phyloP scores from a whole-genome alignment of 64 coral and sea anemone species.

The Actinia equina region DNA sequence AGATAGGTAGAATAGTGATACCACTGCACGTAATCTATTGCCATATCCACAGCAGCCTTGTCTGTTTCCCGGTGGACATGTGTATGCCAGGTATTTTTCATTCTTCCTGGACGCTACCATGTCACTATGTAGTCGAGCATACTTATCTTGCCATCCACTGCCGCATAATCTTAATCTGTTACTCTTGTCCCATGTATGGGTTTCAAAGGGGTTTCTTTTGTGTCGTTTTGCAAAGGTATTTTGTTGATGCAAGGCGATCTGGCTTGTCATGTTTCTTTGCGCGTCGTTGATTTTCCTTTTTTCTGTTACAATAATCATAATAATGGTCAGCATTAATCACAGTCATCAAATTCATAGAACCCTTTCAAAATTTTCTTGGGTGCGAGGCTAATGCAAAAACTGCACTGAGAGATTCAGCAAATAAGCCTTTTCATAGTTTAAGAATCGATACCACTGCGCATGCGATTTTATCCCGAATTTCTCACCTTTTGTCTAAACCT shows the following conservation, averaged over 20 bases:
- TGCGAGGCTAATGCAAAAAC: background rate
- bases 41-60: too few relatives aligned
- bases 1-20: constrained; percentile 53
- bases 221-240: background rate
- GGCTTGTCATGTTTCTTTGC: background rate
- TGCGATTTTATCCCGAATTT: too few relatives aligned
- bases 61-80: constrained; percentile 37
- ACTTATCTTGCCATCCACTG: constrained; percentile 58
- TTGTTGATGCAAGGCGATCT: background rate
- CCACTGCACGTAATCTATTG: constrained; percentile 49
- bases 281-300: background rate
- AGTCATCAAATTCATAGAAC: too few relatives aligned
- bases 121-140: constrained; percentile 33
- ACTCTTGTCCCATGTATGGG: background rate
- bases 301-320: background rate
- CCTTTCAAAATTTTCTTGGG: too few relatives aligned
- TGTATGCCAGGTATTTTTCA: constrained; percentile 43
- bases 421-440: too few relatives aligned
- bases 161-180: constrained; percentile 23
- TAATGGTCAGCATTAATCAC: too few relatives aligned
- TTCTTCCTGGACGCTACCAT: background rate
- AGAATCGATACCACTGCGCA: too few relatives aligned
- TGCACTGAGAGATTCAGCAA: too few relatives aligned
- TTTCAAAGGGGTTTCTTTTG: background rate
- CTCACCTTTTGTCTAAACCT: too few relatives aligned